A percentile compares a stretch with the other conserved stretches of the same genome.
phyloP scores from a whole-genome alignment of 2,797 vertebrate species.

The Xerus rutilus region DNA sequence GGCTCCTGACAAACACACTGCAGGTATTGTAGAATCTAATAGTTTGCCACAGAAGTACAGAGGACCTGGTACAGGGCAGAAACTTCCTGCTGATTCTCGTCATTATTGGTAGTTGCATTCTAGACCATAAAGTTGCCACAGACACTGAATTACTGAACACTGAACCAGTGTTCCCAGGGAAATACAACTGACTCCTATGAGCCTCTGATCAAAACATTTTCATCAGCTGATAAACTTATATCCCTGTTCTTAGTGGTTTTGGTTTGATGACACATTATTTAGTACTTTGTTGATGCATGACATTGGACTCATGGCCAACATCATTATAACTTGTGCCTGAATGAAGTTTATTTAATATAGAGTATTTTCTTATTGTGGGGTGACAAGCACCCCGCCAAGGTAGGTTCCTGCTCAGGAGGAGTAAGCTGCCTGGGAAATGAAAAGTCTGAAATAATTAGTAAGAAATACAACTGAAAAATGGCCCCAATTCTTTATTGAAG shows the following conservation, averaged over 20 bases:
- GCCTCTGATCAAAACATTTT: neutral
- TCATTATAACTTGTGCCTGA: neutral
- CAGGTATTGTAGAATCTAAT: accelerated
- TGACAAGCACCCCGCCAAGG: no score
- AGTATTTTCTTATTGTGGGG: neutral
- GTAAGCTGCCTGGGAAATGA: no score
- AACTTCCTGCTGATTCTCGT: neutral
- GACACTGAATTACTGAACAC: neutral
- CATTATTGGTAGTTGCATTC: neutral
- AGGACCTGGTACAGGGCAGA: neutral
- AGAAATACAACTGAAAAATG: no score
- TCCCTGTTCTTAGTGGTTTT: neutral
- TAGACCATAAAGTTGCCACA: accelerated
- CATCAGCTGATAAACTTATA: neutral
- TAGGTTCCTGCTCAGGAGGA: no score
- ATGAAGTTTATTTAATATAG: neutral
- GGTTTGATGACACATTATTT: neutral
- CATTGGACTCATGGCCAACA: neutral
- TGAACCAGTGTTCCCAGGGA: neutral
- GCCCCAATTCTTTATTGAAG: no score
- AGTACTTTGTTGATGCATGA: neutral
- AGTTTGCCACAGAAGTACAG: neutral
- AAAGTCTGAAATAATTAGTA: no score
- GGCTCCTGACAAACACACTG: neutral
- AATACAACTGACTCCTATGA: neutral